phyloP scores from a whole-genome alignment of 2,113 vertebrate genomes.

The Sapajus apella region DNA sequence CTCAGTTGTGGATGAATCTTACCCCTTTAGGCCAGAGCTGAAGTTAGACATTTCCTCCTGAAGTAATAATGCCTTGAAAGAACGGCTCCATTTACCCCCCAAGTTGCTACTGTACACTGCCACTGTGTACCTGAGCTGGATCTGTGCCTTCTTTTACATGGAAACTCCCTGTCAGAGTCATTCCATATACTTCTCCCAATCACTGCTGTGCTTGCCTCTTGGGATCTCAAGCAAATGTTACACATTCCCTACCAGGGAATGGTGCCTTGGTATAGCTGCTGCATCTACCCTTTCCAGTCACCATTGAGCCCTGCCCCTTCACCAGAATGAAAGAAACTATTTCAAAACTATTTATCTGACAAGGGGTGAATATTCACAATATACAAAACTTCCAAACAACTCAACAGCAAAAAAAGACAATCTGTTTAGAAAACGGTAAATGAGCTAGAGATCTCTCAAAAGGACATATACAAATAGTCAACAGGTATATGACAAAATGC shows the following conservation, averaged over 20 bases:
- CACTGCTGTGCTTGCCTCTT: neutral
- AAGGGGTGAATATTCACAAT: too few species aligned
- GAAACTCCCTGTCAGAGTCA: neutral
- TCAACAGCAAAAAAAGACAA: too few species aligned
- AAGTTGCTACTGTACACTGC: neutral
- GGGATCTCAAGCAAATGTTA: neutral
- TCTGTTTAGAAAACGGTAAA: too few species aligned
- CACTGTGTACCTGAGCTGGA: neutral
- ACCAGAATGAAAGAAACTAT: too few species aligned
- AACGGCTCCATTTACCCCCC: neutral
- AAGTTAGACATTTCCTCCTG: neutral
- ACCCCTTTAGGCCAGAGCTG: neutral
- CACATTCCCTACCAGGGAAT: neutral
- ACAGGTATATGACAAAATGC: too few species aligned
- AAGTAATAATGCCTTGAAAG: neutral
- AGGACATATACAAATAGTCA: too few species aligned
- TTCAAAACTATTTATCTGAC: too few species aligned
- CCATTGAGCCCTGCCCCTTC: neutral
- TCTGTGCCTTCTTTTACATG: neutral
- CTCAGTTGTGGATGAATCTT: neutral
- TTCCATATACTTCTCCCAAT: neutral
- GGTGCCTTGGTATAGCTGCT: neutral
- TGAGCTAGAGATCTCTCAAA: too few species aligned
- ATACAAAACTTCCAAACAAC: too few species aligned
- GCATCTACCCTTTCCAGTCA: neutral